A percentile compares a stretch with the other conserved stretches of the same genome.
phyloP scores from a whole-genome alignment of 2,797 vertebrate species.

The Ciconia nigra region DNA sequence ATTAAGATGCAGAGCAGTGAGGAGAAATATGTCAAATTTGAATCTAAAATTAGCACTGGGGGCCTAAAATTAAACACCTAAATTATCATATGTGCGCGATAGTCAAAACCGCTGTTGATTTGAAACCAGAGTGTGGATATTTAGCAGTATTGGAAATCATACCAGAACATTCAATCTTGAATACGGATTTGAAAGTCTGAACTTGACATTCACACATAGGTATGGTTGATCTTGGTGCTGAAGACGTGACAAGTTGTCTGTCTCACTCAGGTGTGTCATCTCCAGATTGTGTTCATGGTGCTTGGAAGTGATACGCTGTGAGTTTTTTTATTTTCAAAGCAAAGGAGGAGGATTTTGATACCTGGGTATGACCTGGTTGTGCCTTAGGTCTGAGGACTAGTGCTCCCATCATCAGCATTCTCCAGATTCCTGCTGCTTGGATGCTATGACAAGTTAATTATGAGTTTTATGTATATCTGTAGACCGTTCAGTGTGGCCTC shows the following conservation, averaged over 20 bases:
- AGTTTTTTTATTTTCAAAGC: background rate
- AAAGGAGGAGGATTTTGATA: background rate
- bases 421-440: background rate
- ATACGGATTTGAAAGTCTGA: background rate
- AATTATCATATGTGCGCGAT: background rate
- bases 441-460: accelerated
- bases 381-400: background rate
- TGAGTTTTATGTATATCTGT: background rate
- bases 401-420: background rate
- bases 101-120: constrained; percentile 14
- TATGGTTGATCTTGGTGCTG: background rate
- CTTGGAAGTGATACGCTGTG: background rate
- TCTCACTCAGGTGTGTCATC: background rate
- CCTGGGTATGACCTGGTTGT: background rate
- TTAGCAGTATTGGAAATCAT: background rate
- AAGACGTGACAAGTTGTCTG: background rate
- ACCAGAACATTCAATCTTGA: background rate
- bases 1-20: constrained; percentile 29
- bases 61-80: constrained; percentile 26
- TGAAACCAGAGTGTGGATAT: background rate
- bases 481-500: background rate
- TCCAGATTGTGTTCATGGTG: background rate
- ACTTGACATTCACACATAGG: background rate
- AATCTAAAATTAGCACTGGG: constrained; percentile 12
- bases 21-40: constrained; percentile 1